Conservation (phyloP, 2,797 vertebrate species). For the Dromococcyx pavoninus region DNA sequence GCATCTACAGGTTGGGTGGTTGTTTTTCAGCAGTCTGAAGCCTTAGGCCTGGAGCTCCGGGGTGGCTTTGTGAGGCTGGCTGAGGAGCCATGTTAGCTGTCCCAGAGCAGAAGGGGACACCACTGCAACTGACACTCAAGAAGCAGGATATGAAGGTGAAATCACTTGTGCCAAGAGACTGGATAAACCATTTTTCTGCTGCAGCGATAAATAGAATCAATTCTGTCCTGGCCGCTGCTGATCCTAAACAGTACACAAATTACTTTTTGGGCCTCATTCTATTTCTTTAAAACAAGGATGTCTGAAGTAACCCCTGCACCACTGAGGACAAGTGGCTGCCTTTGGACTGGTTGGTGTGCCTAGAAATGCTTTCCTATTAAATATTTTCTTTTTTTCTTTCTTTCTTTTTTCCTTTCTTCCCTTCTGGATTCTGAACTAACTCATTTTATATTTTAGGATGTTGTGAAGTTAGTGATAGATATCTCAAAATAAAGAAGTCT, state of each 20-base stretch:
- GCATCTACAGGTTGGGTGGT: not conserved
- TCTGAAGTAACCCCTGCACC: not conserved
- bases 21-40: not conserved
- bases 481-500: not conserved
- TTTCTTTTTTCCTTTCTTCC: rapidly evolving
- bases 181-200: not conserved
- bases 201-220: not conserved
- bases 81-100: not conserved
- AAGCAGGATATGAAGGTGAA: not conserved
- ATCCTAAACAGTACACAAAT: not conserved
- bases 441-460: not conserved
- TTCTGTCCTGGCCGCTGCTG: not conserved
- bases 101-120: not conserved
- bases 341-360: not conserved
- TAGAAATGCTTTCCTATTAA: not conserved
- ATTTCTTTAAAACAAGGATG: not conserved
- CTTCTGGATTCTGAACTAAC: not conserved
- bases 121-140: too few species aligned
- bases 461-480: not conserved
- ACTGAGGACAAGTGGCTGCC: not conserved
- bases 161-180: not conserved
- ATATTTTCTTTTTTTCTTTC: not conserved
- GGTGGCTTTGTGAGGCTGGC: not conserved
- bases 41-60: not conserved
- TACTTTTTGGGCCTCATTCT: not conserved